These are phyloP conservation scores for Willowsia nigromaculata DNA, from an alignment of 2,888 invertebrate species.

Conservation along the genomic window DNA sequence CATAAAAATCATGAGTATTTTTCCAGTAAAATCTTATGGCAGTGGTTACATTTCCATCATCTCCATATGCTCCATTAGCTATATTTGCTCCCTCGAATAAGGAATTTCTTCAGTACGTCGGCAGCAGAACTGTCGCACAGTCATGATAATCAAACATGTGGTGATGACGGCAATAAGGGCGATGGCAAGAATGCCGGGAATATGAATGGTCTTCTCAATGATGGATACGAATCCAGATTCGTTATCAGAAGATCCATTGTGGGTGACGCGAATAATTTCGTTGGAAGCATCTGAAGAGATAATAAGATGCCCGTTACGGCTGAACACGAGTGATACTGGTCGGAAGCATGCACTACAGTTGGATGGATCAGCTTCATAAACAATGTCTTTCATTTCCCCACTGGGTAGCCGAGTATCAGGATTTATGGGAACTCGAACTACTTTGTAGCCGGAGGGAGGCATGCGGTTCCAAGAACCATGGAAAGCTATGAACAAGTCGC, in stretches of 20 bases:
- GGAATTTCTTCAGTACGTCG: neutral
- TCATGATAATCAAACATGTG: neutral
- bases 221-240: neutral
- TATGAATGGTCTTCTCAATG: slow-evolving; percentile 4
- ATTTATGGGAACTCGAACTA: slow-evolving; percentile 64
- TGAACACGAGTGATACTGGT: slow-evolving; percentile 74
- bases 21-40: neutral
- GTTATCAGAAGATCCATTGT: neutral
- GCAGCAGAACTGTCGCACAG: neutral
- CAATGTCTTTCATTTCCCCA: slow-evolving; percentile 67
- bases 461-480: slow-evolving; percentile 74
- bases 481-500: slow-evolving; percentile 74
- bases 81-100: neutral
- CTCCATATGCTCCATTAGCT: neutral
- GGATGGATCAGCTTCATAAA: slow-evolving; percentile 63
- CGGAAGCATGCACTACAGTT: slow-evolving; percentile 68
- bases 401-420: slow-evolving; percentile 55
- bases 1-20: slow-evolving; percentile 4
- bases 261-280: slow-evolving; percentile 31
- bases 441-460: slow-evolving; percentile 70
- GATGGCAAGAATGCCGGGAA: slow-evolving; percentile 2
- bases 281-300: slow-evolving; percentile 39
- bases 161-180: neutral
- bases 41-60: neutral
- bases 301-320: slow-evolving; percentile 71